Evolutionary conservation across 2,888 invertebrate genomes (phyloP).

Genomic region (Oscheius sp.): DNA sequence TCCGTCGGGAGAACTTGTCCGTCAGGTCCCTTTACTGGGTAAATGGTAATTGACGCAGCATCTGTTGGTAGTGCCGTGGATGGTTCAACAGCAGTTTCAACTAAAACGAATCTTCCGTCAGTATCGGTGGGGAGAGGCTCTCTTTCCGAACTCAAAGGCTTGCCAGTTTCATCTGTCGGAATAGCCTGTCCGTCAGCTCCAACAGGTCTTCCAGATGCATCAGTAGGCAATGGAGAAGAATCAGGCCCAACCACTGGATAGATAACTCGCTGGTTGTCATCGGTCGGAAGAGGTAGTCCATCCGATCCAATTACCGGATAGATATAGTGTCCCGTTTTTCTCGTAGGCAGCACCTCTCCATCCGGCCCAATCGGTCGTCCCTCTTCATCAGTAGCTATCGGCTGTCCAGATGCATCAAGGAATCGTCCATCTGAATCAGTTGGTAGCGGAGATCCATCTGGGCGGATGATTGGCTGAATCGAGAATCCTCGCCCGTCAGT

Average conservation of each 20-base stretch:
- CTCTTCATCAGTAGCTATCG: conserved; percentile 38
- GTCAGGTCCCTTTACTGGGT: conserved; percentile 36
- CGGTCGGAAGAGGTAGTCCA: conserved; percentile 39
- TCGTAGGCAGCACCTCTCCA: conserved; percentile 42
- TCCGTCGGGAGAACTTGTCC: conserved; percentile 45
- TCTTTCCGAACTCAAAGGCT: conserved; percentile 29
- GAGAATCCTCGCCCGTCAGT: conserved; percentile 23
- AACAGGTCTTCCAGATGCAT: conserved; percentile 45
- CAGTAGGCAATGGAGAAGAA: conserved; percentile 38
- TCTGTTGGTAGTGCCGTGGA: conserved; percentile 58
- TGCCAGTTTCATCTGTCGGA: conserved; percentile 37
- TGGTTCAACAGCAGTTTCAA: too few relatives aligned
- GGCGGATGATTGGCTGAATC: conserved; percentile 32
- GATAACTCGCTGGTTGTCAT: conserved; percentile 44
- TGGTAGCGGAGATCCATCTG: conserved; percentile 42
- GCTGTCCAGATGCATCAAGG: conserved; percentile 25
- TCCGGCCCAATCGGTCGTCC: conserved; percentile 44
- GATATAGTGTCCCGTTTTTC: conserved; percentile 42
- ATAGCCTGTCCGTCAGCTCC: conserved; percentile 30
- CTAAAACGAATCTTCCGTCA: conserved; percentile 9
- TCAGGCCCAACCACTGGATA: conserved; percentile 46
- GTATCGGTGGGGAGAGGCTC: conserved; percentile 34
- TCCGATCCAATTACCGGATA: conserved; percentile 11
- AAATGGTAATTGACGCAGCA: conserved; percentile 35
- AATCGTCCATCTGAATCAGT: conserved; percentile 33